These are phyloP conservation scores for Hoplias malabaricus DNA, from an alignment of 2,113 vertebrate genomes.

Conservation along the genomic window DNA sequence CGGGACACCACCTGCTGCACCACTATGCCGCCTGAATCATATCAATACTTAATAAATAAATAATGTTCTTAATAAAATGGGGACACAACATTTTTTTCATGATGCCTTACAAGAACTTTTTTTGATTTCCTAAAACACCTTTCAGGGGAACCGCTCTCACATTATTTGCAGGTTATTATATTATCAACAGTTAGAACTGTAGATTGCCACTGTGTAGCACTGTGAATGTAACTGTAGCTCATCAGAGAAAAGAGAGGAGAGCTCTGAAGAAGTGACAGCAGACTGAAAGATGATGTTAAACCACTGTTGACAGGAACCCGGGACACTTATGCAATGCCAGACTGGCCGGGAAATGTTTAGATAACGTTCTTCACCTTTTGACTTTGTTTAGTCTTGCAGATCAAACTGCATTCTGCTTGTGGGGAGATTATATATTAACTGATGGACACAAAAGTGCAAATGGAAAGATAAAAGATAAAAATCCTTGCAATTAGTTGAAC, in stretches of 20 bases:
- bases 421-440: slow-evolving; percentile 52
- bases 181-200: too few species aligned
- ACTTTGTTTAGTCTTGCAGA: slow-evolving; percentile 47
- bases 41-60: too few species aligned
- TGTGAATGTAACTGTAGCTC: background rate
- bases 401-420: slow-evolving; percentile 36
- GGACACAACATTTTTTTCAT: too few species aligned
- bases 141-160: too few species aligned
- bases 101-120: too few species aligned
- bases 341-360: slow-evolving; percentile 38
- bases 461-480: too few species aligned
- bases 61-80: too few species aligned
- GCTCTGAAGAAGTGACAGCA: background rate
- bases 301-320: background rate
- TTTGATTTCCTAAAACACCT: too few species aligned
- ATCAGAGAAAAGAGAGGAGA: background rate
- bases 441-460: background rate
- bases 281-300: background rate
- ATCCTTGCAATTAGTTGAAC: too few species aligned
- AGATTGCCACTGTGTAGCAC: background rate
- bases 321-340: background rate
- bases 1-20: too few species aligned
- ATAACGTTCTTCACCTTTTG: slow-evolving; percentile 36
- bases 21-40: too few species aligned
- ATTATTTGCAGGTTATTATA: too few species aligned